These are phyloP conservation scores for Thoracochromis brauschi DNA, from an alignment of 2,113 vertebrate species.

Conservation along the genomic window DNA sequence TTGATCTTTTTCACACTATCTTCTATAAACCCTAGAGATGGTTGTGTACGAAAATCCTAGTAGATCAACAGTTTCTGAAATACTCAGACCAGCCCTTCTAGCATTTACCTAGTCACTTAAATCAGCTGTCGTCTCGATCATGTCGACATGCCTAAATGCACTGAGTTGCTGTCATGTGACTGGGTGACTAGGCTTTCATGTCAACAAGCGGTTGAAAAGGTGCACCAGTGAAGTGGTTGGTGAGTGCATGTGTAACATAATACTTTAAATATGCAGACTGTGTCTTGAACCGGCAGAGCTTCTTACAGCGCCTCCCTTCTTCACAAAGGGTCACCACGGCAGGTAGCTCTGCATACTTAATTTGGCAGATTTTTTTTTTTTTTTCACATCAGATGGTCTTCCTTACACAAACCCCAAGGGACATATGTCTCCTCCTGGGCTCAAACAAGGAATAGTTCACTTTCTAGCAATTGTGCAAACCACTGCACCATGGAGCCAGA, in stretches of 20 bases:
- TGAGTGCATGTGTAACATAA: background rate
- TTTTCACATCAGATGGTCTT: background rate
- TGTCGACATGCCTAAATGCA: background rate
- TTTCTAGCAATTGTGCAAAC: background rate
- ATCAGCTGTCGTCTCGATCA: background rate
- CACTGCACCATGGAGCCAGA: background rate
- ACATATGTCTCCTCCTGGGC: background rate
- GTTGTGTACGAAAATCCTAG: background rate
- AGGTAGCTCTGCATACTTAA: background rate
- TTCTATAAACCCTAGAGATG: background rate
- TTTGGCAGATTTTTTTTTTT: background rate
- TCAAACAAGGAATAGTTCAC: background rate
- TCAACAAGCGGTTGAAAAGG: background rate
- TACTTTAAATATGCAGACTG: background rate
- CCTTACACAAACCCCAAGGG: background rate
- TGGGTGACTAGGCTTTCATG: background rate
- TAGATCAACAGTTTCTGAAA: background rate
- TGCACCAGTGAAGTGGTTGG: background rate
- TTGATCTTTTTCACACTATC: background rate
- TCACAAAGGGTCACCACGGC: background rate
- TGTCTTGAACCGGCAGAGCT: background rate
- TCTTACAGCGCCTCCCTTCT: background rate
- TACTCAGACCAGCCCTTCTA: background rate
- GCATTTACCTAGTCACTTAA: background rate
- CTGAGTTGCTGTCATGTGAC: background rate